Evolutionary conservation across 2,113 vertebrate genomes (phyloP), one percentile per base, ranked within the genome.

Genomic region (Hymenochirus boettgeri): DNA sequence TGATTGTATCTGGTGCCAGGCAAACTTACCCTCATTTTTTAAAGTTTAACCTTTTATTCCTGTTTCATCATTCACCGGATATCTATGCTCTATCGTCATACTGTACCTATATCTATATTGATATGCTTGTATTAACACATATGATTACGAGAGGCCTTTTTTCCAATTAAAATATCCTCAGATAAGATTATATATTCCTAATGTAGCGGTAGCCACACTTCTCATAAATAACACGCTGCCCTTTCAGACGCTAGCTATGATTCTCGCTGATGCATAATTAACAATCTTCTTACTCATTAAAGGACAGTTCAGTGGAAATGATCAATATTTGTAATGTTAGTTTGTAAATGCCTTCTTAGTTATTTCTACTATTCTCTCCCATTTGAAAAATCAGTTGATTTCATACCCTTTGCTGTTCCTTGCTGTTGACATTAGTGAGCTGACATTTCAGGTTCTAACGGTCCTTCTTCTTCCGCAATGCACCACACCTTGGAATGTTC

Each of bases 251-350:
- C 19, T 18, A 8, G 27, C 17, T 19, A 50, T 56, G 52, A 59
- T 58, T 50, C 56, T 45, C 2, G 9, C 55, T 67, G 45, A 67
- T 67, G 64, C 64, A 52, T 78, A 74, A 73, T 72, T 78, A 73
- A 46, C 56, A 65, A 39, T 73, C 65, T 74, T 66, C 57, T 76
- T 84, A 82, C 74, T 71, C 54, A 66, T 50, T 61, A n/a, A n/a
- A n/a, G n/a, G n/a, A n/a, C n/a, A n/a, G n/a, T n/a, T n/a, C n/a
- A n/a, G n/a, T n/a, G n/a, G n/a, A n/a, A n/a, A n/a, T n/a, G n/a
- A n/a, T n/a, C n/a, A n/a, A n/a, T n/a, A n/a, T n/a, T n/a, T n/a
- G n/a, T n/a, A n/a, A n/a, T n/a, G n/a, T n/a, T n/a, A n/a, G n/a
- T n/a, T n/a, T n/a, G n/a, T n/a, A n/a, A n/a, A n/a, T n/a, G n/a